Evolutionary conservation across 2,888 invertebrate genomes (phyloP).

Genomic region (Trichogramma dendrolimi): DNA sequence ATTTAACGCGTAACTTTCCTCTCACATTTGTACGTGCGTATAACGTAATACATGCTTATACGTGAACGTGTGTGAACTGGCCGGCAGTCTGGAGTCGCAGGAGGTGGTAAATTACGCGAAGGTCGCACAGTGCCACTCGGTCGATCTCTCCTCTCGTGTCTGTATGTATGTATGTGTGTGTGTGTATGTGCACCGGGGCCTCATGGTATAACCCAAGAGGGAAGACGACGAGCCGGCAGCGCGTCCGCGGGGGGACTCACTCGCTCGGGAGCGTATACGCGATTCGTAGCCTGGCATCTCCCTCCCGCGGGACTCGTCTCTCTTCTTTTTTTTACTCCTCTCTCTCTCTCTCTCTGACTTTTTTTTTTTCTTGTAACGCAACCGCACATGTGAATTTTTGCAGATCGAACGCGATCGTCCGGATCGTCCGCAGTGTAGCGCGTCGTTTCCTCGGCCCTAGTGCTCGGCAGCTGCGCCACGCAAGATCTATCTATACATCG

Average conservation of each 20-base stretch:
- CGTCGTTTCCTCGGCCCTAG: slow-evolving; percentile 13
- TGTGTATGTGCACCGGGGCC: neutral
- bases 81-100: neutral
- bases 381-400: neutral
- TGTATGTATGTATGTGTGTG: neutral
- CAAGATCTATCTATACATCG: slow-evolving; percentile 38
- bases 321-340: neutral
- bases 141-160: too few relatives aligned
- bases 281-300: neutral
- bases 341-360: neutral
- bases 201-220: neutral
- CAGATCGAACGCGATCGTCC: slow-evolving; percentile 10
- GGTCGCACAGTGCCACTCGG: too few relatives aligned
- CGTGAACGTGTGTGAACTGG: neutral
- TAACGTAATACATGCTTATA: neutral
- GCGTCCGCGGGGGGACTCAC: neutral
- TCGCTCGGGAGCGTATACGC: too few relatives aligned
- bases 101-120: too few relatives aligned
- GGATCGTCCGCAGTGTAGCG: slow-evolving; percentile 8
- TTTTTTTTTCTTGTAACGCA: neutral
- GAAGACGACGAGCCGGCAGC: slow-evolving; percentile 15
- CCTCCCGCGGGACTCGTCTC: neutral
- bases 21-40: neutral
- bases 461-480: slow-evolving; percentile 14
- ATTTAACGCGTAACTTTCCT: too few relatives aligned